Conservation (phyloP, 2,797 vertebrate genomes). For the Gymnoscopelus microlampas region DNA sequence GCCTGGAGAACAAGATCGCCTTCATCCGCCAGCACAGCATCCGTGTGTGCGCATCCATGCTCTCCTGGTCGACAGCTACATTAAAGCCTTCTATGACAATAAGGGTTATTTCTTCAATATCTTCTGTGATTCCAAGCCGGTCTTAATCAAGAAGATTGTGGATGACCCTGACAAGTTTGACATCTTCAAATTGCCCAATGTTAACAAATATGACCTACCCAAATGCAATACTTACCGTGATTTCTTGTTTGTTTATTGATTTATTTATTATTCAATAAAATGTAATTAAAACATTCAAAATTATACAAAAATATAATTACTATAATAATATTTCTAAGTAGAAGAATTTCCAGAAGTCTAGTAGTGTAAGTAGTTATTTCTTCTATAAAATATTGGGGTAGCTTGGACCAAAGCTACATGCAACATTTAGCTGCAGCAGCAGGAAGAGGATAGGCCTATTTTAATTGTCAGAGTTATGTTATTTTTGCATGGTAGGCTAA, state of each 20-base stretch:
- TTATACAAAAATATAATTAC: too few relatives aligned
- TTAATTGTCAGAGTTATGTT: too few relatives aligned
- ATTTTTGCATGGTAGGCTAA: too few relatives aligned
- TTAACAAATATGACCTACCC: slow-evolving; percentile 98
- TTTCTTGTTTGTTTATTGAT: slow-evolving; percentile 77
- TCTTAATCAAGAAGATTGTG: slow-evolving; percentile 94
- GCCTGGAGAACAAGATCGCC: slow-evolving; percentile 98
- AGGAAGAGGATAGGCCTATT: too few relatives aligned
- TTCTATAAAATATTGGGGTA: too few relatives aligned
- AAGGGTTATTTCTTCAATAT: slow-evolving; percentile 90
- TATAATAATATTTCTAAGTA: too few relatives aligned
- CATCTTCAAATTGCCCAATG: slow-evolving; percentile 99
- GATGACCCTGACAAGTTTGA: slow-evolving; percentile 98
- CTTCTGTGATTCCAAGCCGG: slow-evolving; percentile 89
- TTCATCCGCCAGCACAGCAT: slow-evolving; percentile 98
- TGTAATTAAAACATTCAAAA: too few relatives aligned
- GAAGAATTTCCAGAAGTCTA: too few relatives aligned
- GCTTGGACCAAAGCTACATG: too few relatives aligned
- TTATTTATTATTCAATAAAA: too few relatives aligned
- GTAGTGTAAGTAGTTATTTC: too few relatives aligned
- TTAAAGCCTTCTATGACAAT: slow-evolving; percentile 97
- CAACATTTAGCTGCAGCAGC: too few relatives aligned
- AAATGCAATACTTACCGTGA: slow-evolving; percentile 96
- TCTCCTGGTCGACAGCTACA: slow-evolving; percentile 94
- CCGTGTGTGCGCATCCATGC: slow-evolving; percentile 94